Evolutionary conservation across 1,140 invertebrate genomes (phyloP), one percentile per base, ranked within the genome.

Genomic region (Trichogramma pretiosum): DNA sequence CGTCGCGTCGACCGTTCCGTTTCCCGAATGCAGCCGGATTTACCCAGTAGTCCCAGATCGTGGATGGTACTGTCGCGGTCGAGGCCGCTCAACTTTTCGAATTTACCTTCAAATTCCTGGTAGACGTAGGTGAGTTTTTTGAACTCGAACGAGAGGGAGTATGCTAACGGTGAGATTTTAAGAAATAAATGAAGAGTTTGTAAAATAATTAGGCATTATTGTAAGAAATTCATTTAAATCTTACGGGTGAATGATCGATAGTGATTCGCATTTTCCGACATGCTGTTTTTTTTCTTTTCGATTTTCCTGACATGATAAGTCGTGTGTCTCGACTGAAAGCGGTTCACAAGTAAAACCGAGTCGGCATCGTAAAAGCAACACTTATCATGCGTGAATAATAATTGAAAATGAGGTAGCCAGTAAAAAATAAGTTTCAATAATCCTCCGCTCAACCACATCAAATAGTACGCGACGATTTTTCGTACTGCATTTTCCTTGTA

Each of bases 61-160:
- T 78, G 74, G 44, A 81, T 83, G 3, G 74, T 65, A 5, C 85
- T 76, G 17, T 79, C 77, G 1, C 66, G 60, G 56, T 90, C 87
- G 17, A 89, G 72, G 3, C 87, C 87, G 33, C 70, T 70, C 10
- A 90, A 65, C 53, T 80, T 79, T 9, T 77, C 57, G 67, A 88
- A 91, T 54, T 78, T 73, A 9, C 75, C 71, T 32, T 72, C 74
- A 3, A 75, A 71, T 0, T 66, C 59, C 54, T 89, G 82, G 85
- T 86, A 91, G 30, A 89, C 68, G 46, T 88, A 83, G 0, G 74
- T 75, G 32, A 85, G 70, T 58, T 89, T 89, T 59, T 89, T 89
- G 58, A 85, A 87, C 8, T 68, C 75, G 62, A 90, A 89, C 30
- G 77, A 75, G 8, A 77, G 62, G 41, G 85, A 78, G 35, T 70